Evolutionary conservation across 2,113 vertebrate genomes (phyloP).

Genomic region (Ageneiosus marmoratus): DNA sequence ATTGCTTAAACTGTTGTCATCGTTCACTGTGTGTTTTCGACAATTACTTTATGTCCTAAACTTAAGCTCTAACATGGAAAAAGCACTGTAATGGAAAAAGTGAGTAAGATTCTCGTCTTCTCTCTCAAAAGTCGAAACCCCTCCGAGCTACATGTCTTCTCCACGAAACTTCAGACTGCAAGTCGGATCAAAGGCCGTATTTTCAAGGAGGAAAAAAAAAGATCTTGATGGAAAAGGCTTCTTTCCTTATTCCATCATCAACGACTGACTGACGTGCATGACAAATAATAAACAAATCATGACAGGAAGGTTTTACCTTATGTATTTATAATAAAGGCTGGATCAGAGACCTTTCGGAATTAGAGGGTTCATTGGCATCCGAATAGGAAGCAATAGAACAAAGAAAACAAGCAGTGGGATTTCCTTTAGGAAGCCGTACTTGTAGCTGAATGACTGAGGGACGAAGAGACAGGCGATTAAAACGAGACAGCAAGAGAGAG

Average conservation of each 20-base stretch:
- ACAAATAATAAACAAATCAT: slow-evolving; percentile 34
- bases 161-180: slow-evolving; percentile 54
- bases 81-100: neutral
- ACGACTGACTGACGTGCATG: slow-evolving; percentile 50
- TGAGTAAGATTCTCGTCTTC: neutral
- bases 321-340: neutral
- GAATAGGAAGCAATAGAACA: slow-evolving; percentile 76
- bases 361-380: slow-evolving; percentile 18
- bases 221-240: slow-evolving; percentile 53
- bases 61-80: neutral
- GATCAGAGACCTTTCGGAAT: slow-evolving; percentile 8
- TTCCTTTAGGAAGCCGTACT: slow-evolving; percentile 69
- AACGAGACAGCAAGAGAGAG: neutral
- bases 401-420: slow-evolving; percentile 72
- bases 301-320: neutral
- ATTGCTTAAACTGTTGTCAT: neutral
- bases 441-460: slow-evolving; percentile 51
- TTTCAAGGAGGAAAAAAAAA: neutral
- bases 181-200: slow-evolving; percentile 54
- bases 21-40: neutral
- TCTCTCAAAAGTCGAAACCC: neutral
- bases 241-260: slow-evolving; percentile 25
- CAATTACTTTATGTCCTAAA: neutral
- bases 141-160: neutral
- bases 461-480: neutral